A percentile compares a stretch with the other conserved stretches of the same genome.
Conservation (phyloP, 2,797 vertebrate species). For the Enteromius trimaculatus region DNA sequence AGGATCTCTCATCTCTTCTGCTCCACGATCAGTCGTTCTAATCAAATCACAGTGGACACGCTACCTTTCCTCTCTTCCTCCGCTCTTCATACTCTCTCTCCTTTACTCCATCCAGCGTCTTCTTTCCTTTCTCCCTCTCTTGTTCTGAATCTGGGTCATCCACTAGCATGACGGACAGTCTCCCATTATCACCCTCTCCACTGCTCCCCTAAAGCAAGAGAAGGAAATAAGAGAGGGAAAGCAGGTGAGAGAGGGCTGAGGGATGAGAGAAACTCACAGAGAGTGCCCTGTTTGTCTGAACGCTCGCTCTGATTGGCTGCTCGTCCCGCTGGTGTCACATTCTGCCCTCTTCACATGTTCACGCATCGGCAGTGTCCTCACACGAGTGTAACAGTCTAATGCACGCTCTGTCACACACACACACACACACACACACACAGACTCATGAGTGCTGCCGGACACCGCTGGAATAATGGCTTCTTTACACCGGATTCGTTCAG, state of each 20-base stretch:
- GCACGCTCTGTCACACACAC: conserved; percentile 1
- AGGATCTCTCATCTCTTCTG: conserved; percentile 26
- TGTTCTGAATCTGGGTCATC: conserved; percentile 74
- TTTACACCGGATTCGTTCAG: not conserved
- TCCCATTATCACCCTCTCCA: conserved; percentile 70
- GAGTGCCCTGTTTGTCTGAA: conserved; percentile 3
- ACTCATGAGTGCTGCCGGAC: not conserved
- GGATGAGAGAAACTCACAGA: conserved; percentile 32
- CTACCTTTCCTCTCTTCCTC: conserved; percentile 16
- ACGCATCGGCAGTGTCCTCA: conserved; percentile 53
- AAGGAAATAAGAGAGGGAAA: conserved; percentile 45
- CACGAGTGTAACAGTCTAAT: conserved; percentile 48
- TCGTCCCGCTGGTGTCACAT: conserved; percentile 63
- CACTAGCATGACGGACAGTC: conserved; percentile 73
- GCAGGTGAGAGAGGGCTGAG: conserved; percentile 20
- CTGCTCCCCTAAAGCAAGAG: conserved; percentile 67
- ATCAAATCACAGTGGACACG: conserved; percentile 20
- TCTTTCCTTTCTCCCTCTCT: conserved; percentile 29
- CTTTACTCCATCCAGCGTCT: conserved; percentile 14
- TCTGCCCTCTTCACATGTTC: conserved; percentile 66
- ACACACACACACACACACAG: conserved; percentile 17
- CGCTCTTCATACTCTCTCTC: not conserved
- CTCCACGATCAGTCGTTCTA: conserved; percentile 24
- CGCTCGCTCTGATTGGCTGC: conserved; percentile 59
- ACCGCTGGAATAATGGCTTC: conserved; percentile 9